phyloP scores from a whole-genome alignment of 2,888 invertebrate genomes.

The Tipula helvola region DNA sequence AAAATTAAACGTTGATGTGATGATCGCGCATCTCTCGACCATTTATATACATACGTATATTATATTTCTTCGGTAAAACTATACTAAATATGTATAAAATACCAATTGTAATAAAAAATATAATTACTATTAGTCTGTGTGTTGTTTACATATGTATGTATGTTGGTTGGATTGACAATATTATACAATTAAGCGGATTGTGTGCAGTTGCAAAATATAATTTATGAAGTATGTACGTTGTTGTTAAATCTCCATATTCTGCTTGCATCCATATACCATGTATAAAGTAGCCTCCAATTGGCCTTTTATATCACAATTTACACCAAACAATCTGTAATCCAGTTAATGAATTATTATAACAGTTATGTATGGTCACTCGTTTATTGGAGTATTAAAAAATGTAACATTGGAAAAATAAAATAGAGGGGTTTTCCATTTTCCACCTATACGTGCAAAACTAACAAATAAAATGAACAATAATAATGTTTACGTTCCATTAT shows the following conservation, averaged over 20 bases:
- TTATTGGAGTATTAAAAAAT: neutral
- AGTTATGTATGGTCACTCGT: neutral
- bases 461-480: neutral
- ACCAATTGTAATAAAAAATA: neutral
- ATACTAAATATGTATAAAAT: neutral
- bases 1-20: neutral
- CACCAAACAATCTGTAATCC: neutral
- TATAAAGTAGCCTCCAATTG: neutral
- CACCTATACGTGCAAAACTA: neutral
- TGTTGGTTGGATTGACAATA: constrained; percentile 4
- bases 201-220: neutral
- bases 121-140: neutral
- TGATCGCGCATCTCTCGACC: neutral
- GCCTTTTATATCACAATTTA: neutral
- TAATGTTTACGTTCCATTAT: neutral
- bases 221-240: neutral
- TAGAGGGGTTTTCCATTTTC: neutral
- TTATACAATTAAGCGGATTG: constrained; percentile 9
- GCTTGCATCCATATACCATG: neutral
- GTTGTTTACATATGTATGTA: neutral
- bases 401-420: neutral
- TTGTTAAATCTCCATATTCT: neutral
- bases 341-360: constrained; percentile 7
- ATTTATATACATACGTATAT: neutral
- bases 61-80: no score